Conservation (phyloP, 2,888 invertebrate genomes). For the Apamea epomidion region DNA sequence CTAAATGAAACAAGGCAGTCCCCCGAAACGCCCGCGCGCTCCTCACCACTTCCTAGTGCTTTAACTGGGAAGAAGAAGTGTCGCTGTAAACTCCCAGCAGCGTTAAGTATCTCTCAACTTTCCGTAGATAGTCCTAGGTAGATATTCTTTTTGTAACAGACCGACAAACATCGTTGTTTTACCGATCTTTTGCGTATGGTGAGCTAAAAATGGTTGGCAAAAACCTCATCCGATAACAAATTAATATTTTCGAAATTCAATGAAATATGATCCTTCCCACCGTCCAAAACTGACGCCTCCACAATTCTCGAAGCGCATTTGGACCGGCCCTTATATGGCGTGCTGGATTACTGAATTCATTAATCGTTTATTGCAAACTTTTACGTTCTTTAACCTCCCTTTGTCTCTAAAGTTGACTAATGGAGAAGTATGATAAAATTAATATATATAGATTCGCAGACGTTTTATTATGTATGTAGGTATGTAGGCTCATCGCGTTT, state of each 20-base stretch:
- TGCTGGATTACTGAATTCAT: conserved; percentile 71
- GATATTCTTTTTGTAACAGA: neutral
- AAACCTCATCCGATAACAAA: conserved; percentile 54
- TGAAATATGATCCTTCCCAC: conserved; percentile 65
- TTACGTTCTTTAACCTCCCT: conserved; percentile 9
- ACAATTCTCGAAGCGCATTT: conserved; percentile 72
- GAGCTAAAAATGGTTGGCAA: neutral
- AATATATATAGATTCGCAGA: neutral
- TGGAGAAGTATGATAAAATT: neutral
- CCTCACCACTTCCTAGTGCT: neutral
- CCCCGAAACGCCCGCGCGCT: no score
- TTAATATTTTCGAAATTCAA: conserved; percentile 13
- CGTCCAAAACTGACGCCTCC: conserved; percentile 80
- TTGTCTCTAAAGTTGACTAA: conserved; percentile 30
- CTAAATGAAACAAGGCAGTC: no score
- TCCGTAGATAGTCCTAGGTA: neutral
- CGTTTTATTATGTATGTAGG: neutral
- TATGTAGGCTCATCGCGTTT: no score
- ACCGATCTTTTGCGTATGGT: neutral
- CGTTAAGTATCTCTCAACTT: neutral
- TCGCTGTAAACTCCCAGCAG: no score
- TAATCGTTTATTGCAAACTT: conserved; percentile 43
- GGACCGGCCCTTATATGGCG: conserved; percentile 76
- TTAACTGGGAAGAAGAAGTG: no score
- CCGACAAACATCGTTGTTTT: neutral